Base-by-base conservation (phyloP, 37 sponge, comb jelly and placozoan species). In the Diacarnus erythraeanus region DNA sequence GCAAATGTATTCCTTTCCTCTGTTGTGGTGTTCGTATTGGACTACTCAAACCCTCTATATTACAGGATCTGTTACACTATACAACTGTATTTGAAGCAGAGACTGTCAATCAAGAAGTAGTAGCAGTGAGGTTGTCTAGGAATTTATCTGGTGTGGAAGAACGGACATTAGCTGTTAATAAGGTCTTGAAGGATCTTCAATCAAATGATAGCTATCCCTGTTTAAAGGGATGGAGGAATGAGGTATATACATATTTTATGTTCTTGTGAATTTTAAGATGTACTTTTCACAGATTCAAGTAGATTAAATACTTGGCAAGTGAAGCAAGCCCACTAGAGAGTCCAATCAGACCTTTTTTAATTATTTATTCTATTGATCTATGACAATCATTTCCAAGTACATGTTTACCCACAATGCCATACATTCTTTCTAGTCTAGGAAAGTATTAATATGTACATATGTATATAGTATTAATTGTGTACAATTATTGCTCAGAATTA, bases 171-270 rank as follows among this genome's bases (percentile, higher is more conserved):
- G 83, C 82, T 36, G 33, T 86, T 39, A 63, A 86, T 23, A n/a
- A 29, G 23, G 60, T 86, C 2, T 74, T 86, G 26, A 44, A 34
- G 25, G 36, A 72, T 5, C 56, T 79, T 17, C 77, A 51, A 44
- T 80, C 86, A 2, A 30, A 86, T n/a, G 51, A 70, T 26, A 57
- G 40, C 12, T 80, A 57, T 37, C 72, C 66, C 30, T 79, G 81
- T 40, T 42, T 86, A 47, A 59, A 29, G 42, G 86, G 87, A 35
- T 86, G 87, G 87, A 69, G 87, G 39, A 84, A 82, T 30, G 87
- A 86, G 74, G 87, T 77, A 17, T 8, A 9, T 25, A 1, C 25
- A 9, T 31, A 26, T 34, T 26, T 2, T 42, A 9, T 37, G 5
- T 3, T 2, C 20, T 30, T 37, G 37, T 17, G 17, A 54, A 54